Evolutionary conservation across 2,113 vertebrate species (phyloP), one percentile per base, ranked within the genome.

Genomic region (Tupaia tana): DNA sequence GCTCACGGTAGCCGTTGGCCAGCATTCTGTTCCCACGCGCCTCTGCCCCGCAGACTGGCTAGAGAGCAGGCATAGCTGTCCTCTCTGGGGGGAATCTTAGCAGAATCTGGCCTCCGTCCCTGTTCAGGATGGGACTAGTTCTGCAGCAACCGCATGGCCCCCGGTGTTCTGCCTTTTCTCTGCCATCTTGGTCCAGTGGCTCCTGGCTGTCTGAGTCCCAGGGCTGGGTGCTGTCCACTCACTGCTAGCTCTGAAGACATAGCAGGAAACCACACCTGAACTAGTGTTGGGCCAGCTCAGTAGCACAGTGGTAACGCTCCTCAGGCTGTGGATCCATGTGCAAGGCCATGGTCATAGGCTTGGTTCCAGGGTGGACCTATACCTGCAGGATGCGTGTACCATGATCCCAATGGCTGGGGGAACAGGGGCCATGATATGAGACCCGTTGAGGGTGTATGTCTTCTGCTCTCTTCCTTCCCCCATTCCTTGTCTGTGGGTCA

Each of bases 101-200:
- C 8, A n/a, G 31, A 29, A 1, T 31, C n/a, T 24, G 2, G 9
- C 8, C 63, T 31, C 34, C 59, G 12, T 25, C 9, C 52, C 61
- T 34, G 1, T n/a, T 15, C 66, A 1, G 61, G 22, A 64, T 0
- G 0, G 24, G 64, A 8, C 63, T 16, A 6, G 0, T 7, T 16
- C 73, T 63, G 25, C 10, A 19, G 27, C 13, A 34, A 10, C 24
- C 67, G 15, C 2, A 1, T 31, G 24, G 29, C 27, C 18, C 15
- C 0, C 11, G 3, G 20, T 3, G 6, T 64, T 70, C 15, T 11
- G n/a, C 20, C 9, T 8, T 6, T 14, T 12, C 54, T 34, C 29
- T 56, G 8, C 31, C 9, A 0, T 27, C 80, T 63, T 29, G 19
- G 1, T 3, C 0, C n/a, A 0, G 20, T 78, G 11, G 12, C 69